Percentiles rank a stretch among this genome's conserved stretches.
Evolutionary conservation across 2,797 vertebrate species (phyloP).

Genomic region (Alectoris magna): DNA sequence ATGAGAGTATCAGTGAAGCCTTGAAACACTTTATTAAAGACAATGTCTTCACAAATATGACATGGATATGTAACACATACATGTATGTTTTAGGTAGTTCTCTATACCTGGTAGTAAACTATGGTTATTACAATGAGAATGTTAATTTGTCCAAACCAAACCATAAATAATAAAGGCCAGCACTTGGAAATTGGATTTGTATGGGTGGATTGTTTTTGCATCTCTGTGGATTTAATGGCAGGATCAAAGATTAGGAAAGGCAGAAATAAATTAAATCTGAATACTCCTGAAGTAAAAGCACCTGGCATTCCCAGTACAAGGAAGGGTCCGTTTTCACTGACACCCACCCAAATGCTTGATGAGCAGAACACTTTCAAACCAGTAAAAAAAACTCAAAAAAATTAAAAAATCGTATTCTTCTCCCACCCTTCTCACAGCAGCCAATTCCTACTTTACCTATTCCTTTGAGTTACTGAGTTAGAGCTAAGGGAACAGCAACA

Average conservation of each 20-base stretch:
- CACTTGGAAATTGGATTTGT: slow-evolving; percentile 47
- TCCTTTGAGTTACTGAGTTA: neutral
- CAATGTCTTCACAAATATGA: neutral
- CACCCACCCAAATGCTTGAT: neutral
- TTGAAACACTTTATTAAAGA: neutral
- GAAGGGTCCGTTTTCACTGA: slow-evolving; percentile 42
- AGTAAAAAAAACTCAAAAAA: neutral
- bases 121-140: slow-evolving; percentile 9
- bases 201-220: slow-evolving; percentile 59
- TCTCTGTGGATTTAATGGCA: slow-evolving; percentile 54
- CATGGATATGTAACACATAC: neutral
- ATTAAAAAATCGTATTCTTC: neutral
- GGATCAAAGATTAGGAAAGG: slow-evolving; percentile 57
- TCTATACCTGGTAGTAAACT: slow-evolving; percentile 13
- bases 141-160: slow-evolving; percentile 40
- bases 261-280: slow-evolving; percentile 61
- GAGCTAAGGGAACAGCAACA: neutral
- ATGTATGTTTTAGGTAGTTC: neutral
- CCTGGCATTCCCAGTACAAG: slow-evolving; percentile 39
- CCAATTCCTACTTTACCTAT: neutral
- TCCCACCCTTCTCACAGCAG: neutral
- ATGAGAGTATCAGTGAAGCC: neutral
- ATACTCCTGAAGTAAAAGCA: slow-evolving; percentile 31
- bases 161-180: slow-evolving; percentile 47
- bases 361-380: neutral